Base-by-base conservation (phyloP, 1,140 invertebrate genomes). In the Melanaphis sacchari region DNA sequence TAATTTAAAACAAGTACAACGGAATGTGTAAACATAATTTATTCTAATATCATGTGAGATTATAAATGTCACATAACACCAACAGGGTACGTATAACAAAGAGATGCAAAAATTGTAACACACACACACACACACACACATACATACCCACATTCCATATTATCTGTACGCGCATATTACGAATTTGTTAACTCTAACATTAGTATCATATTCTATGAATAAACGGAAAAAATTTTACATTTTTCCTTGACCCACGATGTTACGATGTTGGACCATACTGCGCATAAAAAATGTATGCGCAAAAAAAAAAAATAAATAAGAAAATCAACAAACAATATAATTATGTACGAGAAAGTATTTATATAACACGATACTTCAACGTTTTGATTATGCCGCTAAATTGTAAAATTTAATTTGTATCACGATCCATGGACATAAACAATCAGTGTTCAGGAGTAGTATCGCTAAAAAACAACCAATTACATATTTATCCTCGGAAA, bases 11-110 rank as follows among this genome's bases (percentile, higher is more conserved):
- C 87, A 22, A 89, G 6, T 21, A 7, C 22, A 38, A 38, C n/a
- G 46, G 22, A 89, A 52, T 46, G n/a, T 4, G 85, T 38, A 52
- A 89, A 54, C 22, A 52, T 11, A 36, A 15, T 54, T 54, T 40
- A 89, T 38, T 54, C 38, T 90, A 90, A 54, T 90, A 90, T 31
- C 46, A 8, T 89, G 36, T 36, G 49, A 54, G 22, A 90, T 54
- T 38, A 38, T 49, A 22, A 89, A 43, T n/a, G 43, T 49, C 31
- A 9, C 43, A 43, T 2, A 9, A 88, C 43, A 36, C 88, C 36
- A 6, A 54, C 49, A 18, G 38, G 22, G 31, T 22, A n/a, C 7
- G 11, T 26, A 43, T 21, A 43, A 49, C 85, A 90, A 54, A 90
- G 0, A 40, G 49, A 54, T 36, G 1, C 46, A 36, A 52, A 40